Evolutionary conservation across 2,113 vertebrate genomes (phyloP).

Genomic region (Apteryx owenii): DNA sequence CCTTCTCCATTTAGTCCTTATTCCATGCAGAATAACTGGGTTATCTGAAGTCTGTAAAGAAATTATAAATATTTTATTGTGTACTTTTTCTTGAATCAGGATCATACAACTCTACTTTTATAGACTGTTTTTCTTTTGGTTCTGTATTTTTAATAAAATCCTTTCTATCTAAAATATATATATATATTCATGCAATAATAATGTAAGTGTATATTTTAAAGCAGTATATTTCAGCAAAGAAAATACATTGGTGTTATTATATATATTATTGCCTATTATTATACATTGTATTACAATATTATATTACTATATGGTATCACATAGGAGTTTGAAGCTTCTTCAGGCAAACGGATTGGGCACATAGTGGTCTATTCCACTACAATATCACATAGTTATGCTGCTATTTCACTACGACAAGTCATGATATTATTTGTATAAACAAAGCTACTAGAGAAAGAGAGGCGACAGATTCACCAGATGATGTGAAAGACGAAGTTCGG

Average conservation of each 20-base stretch:
- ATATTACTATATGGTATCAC: background rate
- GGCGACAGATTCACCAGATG: background rate
- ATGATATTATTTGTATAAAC: background rate
- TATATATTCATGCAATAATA: background rate
- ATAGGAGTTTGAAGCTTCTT: background rate
- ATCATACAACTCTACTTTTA: background rate
- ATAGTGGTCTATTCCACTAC: background rate
- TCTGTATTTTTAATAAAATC: background rate
- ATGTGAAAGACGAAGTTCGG: too few species aligned
- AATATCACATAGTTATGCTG: rapidly evolving
- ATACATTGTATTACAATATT: background rate
- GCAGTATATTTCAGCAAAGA: background rate
- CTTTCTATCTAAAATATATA: background rate
- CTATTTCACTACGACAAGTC: background rate
- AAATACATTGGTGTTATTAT: rapidly evolving
- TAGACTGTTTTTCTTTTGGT: background rate
- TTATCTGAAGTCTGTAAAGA: background rate
- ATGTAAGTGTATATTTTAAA: background rate
- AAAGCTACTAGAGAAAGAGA: too few species aligned
- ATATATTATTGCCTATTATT: background rate
- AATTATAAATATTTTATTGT: background rate
- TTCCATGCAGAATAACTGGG: background rate
- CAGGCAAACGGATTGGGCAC: background rate
- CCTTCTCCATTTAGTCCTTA: background rate
- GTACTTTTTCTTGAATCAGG: background rate